Conservation (phyloP, 2,113 vertebrate species). For the Sinocyclocheilus grahami region DNA sequence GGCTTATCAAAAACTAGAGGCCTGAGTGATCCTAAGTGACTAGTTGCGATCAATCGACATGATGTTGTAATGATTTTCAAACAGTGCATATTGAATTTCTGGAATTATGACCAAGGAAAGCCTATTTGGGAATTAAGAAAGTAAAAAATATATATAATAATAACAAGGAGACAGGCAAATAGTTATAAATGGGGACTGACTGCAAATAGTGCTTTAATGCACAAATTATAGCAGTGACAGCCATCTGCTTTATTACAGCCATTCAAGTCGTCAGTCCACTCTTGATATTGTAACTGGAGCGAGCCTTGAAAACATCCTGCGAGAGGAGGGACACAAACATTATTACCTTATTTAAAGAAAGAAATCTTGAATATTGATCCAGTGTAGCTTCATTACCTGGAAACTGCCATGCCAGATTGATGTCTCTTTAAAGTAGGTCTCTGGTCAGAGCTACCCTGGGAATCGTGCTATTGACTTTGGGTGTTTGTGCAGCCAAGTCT, state of each 20-base stretch:
- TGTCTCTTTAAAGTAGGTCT: constrained; percentile 84
- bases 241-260: background rate
- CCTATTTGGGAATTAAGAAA: background rate
- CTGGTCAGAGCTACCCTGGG: constrained; percentile 79
- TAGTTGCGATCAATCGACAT: constrained; percentile 49
- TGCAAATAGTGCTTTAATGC: background rate
- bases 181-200: background rate
- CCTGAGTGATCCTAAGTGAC: constrained; percentile 31
- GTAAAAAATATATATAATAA: background rate
- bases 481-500: constrained; percentile 72
- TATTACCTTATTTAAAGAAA: constrained; percentile 77
- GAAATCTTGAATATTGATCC: constrained; percentile 85
- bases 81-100: constrained; percentile 23
- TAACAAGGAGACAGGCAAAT: background rate
- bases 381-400: constrained; percentile 84
- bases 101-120: background rate
- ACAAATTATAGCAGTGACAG: background rate
- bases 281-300: background rate
- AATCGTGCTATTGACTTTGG: constrained; percentile 79
- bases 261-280: background rate
- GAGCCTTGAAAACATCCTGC: background rate
- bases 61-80: constrained; percentile 50
- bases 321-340: constrained; percentile 69
- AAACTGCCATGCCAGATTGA: constrained; percentile 86
- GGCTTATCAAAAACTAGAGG: constrained; percentile 1